These are phyloP conservation scores for Gallinago paraguaiae DNA, from an alignment of 2,113 vertebrate species.

Conservation along the genomic window DNA sequence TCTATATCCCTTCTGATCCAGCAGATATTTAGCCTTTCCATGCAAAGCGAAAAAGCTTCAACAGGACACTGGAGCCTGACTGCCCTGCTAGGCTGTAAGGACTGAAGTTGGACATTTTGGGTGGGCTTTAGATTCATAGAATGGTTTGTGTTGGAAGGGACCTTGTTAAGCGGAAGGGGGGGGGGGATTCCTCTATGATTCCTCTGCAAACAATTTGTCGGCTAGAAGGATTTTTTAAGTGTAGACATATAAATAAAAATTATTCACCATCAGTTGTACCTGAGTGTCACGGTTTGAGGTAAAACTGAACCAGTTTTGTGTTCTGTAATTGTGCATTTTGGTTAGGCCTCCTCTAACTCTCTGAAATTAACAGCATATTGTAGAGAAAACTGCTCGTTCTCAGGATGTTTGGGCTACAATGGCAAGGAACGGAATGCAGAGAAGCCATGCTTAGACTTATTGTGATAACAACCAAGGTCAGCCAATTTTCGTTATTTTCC, in stretches of 20 bases:
- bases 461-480: too few relatives aligned
- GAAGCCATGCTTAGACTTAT: too few relatives aligned
- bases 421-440: too few relatives aligned
- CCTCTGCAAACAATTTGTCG: not conserved
- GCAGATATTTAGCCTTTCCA: not conserved
- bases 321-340: too few relatives aligned
- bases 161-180: not conserved
- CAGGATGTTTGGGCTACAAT: too few relatives aligned
- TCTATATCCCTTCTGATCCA: not conserved
- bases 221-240: not conserved
- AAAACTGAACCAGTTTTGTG: too few relatives aligned
- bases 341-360: too few relatives aligned
- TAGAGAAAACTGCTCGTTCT: too few relatives aligned
- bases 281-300: too few relatives aligned
- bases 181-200: not conserved
- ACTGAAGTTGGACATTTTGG: not conserved
- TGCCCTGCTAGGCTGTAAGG: not conserved
- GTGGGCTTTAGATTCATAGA: not conserved
- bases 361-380: too few relatives aligned
- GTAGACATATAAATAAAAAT: not conserved
- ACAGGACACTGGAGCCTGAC: not conserved
- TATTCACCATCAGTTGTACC: not conserved
- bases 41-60: not conserved
- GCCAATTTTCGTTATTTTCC: too few relatives aligned
- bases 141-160: too few relatives aligned